Base-by-base conservation (phyloP, 2,888 invertebrate species). In the Odontomyia ornata region DNA sequence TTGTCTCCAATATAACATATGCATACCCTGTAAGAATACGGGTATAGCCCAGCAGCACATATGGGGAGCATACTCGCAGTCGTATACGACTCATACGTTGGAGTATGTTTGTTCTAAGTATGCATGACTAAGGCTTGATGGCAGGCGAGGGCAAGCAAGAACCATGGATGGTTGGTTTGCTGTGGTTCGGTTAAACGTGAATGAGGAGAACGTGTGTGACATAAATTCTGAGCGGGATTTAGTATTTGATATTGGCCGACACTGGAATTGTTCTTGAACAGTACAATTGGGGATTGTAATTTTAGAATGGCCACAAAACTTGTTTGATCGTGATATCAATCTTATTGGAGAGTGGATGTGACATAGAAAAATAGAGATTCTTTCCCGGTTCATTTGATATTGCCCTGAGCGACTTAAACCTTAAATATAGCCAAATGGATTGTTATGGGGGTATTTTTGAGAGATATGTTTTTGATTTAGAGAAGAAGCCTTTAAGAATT, bases 171-270 rank as follows among this genome's bases (percentile, higher is more conserved):
- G 15, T 9, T 43, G 43, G 43, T 43, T 13, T 43, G 56, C n/a
- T 18, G 56, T 7, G n/a, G n/a, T 52, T 52, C 15, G 52, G 52
- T 15, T 52, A 52, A 13, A 13, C 60, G 60, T 60, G 60, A 60
- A 60, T 60, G 60, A 60, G 25, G 25, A n/a, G 56, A 23, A 60
- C 60, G 60, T 60, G 60, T 60, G 60, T 25, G 60, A 60, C 60
- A 60, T 60, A 60, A 60, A 60, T 60, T 60, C 23, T 25, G 25
- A 60, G 18, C 25, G 60, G 60, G 52, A 52, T 52, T 36, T 52
- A 52, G 52, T 52, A 52, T 52, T 52, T 13, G 52, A 52, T 52
- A 52, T 52, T 52, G 52, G 52, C 52, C 52, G 52, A 52, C 52
- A 52, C n/a, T 18, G 52, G 52, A 52, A 9, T 52, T 52, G 52